Evolutionary conservation across 2,888 invertebrate genomes (phyloP).

Genomic region (Stenchaetothrips biformis): DNA sequence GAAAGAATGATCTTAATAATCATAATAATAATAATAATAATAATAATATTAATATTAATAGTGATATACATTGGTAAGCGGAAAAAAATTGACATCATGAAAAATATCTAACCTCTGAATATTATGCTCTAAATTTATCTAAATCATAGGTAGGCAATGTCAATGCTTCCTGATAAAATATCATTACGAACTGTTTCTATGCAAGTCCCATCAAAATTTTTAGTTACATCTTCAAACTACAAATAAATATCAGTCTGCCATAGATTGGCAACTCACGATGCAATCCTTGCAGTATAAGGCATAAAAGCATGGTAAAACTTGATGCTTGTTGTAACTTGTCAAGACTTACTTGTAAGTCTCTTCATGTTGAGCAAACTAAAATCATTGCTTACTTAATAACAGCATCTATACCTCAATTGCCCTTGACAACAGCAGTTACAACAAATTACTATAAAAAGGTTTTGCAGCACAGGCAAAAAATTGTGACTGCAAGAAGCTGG

Average conservation of each 20-base stretch:
- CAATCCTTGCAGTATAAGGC: slow-evolving; percentile 15
- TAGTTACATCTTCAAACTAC: slow-evolving; percentile 1
- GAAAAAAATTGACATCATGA: slow-evolving; percentile 19
- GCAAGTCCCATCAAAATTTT: slow-evolving; percentile 10
- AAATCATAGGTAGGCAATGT: background rate
- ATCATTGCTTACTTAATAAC: background rate
- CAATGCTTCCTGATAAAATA: slow-evolving; percentile 18
- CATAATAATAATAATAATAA: too few species aligned
- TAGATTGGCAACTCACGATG: slow-evolving; percentile 24
- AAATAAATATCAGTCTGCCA: slow-evolving; percentile 24
- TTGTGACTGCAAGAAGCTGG: background rate
- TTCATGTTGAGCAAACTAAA: slow-evolving; percentile 21
- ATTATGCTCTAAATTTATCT: background rate
- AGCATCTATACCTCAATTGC: background rate
- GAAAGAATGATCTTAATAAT: background rate
- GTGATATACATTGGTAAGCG: background rate
- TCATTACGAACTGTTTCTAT: slow-evolving; percentile 1
- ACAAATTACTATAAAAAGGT: too few species aligned
- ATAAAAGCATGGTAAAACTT: background rate
- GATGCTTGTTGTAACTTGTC: background rate
- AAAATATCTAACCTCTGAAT: slow-evolving; percentile 12
- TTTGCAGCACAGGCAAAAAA: background rate
- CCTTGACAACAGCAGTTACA: background rate
- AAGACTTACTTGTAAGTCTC: background rate
- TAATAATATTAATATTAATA: slow-evolving; percentile 2